Base-by-base conservation (phyloP, 2,888 invertebrate genomes). In the Leucania comma region DNA sequence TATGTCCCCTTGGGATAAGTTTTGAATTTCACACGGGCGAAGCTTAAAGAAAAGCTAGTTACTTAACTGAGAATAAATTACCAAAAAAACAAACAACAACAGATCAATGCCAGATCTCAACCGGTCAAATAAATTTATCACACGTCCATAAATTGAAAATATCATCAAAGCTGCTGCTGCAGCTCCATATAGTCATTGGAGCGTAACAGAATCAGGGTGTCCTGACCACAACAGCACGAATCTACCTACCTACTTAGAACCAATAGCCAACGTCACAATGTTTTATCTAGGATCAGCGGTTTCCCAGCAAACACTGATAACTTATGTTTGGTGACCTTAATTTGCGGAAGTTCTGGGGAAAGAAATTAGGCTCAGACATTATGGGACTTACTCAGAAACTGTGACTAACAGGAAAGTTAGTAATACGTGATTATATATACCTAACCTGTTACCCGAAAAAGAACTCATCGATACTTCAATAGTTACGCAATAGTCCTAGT, bases 271-370 rank as follows among this genome's bases (percentile, higher is more conserved):
- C 48, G 69, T 66, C 75, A 78, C 58, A 65, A 50, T 74, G 67
- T 77, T 78, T 73, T 74, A 85, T 69, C 73, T 74, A 76, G 74
- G 74, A 68, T 76, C 72, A 73, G 78, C 60, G 58, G 76, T 78
- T 80, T 56, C 24, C 50, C 35, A 79, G 68, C 66, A 68, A 81
- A 78, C 71, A 76, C 59, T 65, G 81, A 78, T 80, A 78, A 72
- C 61, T 73, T 57, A 61, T 56, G 74, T 78, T 78, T 69, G 50
- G 74, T 76, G 81, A 77, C 78, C 80, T 60, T 78, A 82, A 80
- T 80, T 79, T 75, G 53, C 9, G 59, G 24, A 26, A 38, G 48
- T 50, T 53, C 20, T n/a, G 48, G 8, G 26, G 48, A 35, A 63
- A 51, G n/a, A 51, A 62, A 51, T 56, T 35, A 4, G 17, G 32